Percentiles rank a stretch among this genome's conserved stretches.
Evolutionary conservation across 2,888 invertebrate genomes (phyloP).

Genomic region (Cataglyphis rosenhaueri): DNA sequence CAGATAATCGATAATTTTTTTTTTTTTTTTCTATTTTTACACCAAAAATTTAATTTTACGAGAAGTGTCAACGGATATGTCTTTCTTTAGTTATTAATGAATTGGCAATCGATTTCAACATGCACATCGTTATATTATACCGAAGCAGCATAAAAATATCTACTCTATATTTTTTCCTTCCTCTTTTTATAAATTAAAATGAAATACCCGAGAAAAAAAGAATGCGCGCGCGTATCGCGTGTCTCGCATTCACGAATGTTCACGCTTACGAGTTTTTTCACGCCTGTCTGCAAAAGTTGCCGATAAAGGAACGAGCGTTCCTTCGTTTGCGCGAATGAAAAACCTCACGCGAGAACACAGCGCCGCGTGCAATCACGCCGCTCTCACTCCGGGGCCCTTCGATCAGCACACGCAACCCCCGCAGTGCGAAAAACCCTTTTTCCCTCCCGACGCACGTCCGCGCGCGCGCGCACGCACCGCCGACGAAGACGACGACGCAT

Average conservation of each 20-base stretch:
- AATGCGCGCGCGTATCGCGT: slow-evolving; percentile 24
- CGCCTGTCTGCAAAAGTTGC: slow-evolving; percentile 32
- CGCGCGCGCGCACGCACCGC: slow-evolving; percentile 49
- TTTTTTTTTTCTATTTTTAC: not conserved
- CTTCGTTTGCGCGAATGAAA: not conserved
- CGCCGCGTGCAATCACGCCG: slow-evolving; percentile 35
- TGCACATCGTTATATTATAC: not conserved
- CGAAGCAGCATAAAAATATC: not conserved
- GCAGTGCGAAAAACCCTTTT: slow-evolving; percentile 44
- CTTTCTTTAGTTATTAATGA: slow-evolving; percentile 8
- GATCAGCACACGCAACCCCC: slow-evolving; percentile 38
- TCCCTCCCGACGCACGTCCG: slow-evolving; percentile 16
- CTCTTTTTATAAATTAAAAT: not conserved
- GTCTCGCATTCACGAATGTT: slow-evolving; percentile 48
- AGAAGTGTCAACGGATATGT: not conserved
- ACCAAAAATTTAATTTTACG: not conserved
- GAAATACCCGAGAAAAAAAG: slow-evolving; percentile 6
- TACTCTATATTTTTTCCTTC: not conserved
- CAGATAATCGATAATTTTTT: not conserved
- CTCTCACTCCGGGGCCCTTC: slow-evolving; percentile 23
- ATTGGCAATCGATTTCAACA: slow-evolving; percentile 25
- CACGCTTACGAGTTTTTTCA: slow-evolving; percentile 38
- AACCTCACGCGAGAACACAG: slow-evolving; percentile 23
- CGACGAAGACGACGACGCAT: slow-evolving; percentile 44
- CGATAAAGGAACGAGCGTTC: not conserved